These are phyloP conservation scores for Pogonus chalceus DNA, from an alignment of 1,140 invertebrate genomes.

Conservation along the genomic window DNA sequence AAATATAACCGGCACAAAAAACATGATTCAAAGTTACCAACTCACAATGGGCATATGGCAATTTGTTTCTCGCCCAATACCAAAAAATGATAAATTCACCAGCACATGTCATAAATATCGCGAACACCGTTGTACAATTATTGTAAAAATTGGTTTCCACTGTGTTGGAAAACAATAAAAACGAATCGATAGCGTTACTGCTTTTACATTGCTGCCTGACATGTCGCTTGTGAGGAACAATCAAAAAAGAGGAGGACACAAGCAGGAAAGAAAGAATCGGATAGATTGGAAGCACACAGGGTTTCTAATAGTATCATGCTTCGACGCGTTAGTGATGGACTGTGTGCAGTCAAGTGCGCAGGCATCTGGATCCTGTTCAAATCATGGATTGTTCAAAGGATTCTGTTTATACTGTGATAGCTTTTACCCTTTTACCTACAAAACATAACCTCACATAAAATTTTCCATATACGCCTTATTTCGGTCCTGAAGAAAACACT, in stretches of 20 bases:
- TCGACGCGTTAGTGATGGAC: background rate
- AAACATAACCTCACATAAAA: no score
- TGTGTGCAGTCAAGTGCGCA: background rate
- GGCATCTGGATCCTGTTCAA: no score
- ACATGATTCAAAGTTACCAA: no score
- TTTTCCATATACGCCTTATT: no score
- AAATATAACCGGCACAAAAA: no score
- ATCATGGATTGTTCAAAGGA: no score
- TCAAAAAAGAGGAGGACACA: no score
- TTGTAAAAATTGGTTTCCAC: conserved; percentile 6
- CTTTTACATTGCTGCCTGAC: background rate
- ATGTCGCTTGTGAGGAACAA: no score
- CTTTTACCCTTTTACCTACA: no score
- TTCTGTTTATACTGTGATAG: no score
- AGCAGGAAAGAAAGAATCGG: background rate
- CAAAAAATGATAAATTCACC: conserved; percentile 1
- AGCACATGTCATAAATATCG: background rate
- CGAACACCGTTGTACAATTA: background rate
- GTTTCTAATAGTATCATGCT: background rate
- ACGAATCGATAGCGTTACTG: background rate
- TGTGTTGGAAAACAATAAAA: conserved; percentile 6
- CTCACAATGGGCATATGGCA: no score
- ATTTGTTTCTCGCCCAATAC: background rate
- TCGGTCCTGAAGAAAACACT: no score
- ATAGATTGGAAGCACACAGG: background rate